A percentile compares a stretch with the other conserved stretches of the same genome.
These are phyloP conservation scores for Phyllostomus hastatus DNA, from an alignment of 2,113 vertebrate species.

Conservation along the genomic window DNA sequence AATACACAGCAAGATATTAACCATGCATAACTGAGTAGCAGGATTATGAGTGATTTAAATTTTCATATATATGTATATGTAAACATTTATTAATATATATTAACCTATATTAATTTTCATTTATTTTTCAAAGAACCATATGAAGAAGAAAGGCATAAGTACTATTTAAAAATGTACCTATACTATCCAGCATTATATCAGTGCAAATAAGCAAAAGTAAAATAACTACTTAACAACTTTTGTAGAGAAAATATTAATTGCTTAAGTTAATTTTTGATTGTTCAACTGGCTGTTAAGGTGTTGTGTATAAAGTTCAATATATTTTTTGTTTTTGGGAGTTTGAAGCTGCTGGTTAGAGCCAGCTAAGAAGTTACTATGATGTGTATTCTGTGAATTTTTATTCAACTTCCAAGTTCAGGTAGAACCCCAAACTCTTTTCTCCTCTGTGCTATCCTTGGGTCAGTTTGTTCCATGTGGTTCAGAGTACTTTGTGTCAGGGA, in stretches of 20 bases:
- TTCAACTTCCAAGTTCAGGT: background rate
- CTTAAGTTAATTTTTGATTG: background rate
- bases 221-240: background rate
- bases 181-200: background rate
- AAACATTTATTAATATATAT: background rate
- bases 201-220: conserved; percentile 1
- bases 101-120: background rate
- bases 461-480: background rate
- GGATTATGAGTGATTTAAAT: background rate
- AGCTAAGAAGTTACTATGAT: background rate
- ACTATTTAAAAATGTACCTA: background rate
- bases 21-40: background rate
- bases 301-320: background rate
- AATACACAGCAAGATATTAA: background rate
- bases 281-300: background rate
- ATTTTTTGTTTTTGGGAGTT: background rate
- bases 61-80: background rate
- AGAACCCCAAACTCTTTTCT: background rate
- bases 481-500: background rate
- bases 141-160: background rate
- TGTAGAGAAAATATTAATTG: background rate
- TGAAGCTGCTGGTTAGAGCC: background rate
- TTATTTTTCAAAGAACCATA: background rate
- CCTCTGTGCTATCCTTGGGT: background rate
- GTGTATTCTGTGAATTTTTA: background rate